phyloP scores from a whole-genome alignment of 2,888 invertebrate species.

The Nymphalis urticae region DNA sequence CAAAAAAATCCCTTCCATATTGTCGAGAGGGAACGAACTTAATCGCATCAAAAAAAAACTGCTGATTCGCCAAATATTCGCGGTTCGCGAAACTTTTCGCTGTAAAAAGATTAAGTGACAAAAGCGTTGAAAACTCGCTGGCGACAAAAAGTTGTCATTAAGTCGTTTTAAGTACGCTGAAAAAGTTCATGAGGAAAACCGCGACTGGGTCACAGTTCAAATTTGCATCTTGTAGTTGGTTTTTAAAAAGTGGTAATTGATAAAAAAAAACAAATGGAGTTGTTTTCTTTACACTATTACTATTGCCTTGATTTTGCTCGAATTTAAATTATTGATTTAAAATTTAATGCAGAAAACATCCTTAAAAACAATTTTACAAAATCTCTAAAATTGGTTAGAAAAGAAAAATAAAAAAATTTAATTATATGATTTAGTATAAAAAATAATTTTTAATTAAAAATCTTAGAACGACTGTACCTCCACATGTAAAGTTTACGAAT shows the following conservation, averaged over 20 bases:
- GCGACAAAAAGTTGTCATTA: slow-evolving; percentile 40
- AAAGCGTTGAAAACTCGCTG: slow-evolving; percentile 32
- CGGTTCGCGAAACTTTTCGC: slow-evolving; percentile 32
- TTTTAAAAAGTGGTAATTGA: neutral
- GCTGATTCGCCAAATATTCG: slow-evolving; percentile 27
- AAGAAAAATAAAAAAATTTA: no score
- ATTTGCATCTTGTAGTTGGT: slow-evolving; percentile 27
- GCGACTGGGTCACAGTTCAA: slow-evolving; percentile 24
- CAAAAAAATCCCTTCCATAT: slow-evolving; percentile 3
- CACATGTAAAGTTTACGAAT: no score
- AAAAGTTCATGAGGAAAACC: slow-evolving; percentile 28
- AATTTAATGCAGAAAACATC: no score
- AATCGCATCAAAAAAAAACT: slow-evolving; percentile 26
- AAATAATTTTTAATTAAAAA: no score
- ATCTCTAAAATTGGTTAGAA: no score
- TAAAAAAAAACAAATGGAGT: neutral
- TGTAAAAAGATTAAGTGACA: slow-evolving; percentile 41
- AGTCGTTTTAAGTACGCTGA: slow-evolving; percentile 32
- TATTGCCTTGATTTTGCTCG: no score
- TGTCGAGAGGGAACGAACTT: slow-evolving; percentile 14
- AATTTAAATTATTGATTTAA: no score
- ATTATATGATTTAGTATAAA: no score
- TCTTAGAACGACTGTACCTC: no score
- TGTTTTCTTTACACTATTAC: neutral
- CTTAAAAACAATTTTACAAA: no score